Evolutionary conservation across 2,797 vertebrate species (phyloP).

Genomic region (Vultur gryphus): DNA sequence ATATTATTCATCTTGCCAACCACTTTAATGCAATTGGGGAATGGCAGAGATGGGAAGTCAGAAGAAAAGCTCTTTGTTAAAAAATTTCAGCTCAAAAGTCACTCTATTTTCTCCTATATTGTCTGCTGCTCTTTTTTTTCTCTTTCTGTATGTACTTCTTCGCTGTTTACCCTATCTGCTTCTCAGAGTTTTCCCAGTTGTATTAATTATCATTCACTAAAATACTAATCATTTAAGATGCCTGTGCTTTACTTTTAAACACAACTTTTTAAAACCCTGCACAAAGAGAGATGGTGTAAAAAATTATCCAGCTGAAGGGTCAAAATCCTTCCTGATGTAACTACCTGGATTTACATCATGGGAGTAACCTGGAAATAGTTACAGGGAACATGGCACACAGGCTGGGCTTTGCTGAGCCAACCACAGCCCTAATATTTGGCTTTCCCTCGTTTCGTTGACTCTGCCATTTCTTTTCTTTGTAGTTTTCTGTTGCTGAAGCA

Average conservation of each 20-base stretch:
- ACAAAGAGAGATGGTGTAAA: not conserved
- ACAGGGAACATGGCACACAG: not conserved
- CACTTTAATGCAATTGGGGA: constrained; percentile 62
- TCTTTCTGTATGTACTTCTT: constrained; percentile 4
- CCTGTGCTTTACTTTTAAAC: not conserved
- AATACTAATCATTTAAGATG: constrained; percentile 2
- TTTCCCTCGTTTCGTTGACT: constrained; percentile 32
- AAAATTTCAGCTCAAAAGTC: constrained; percentile 29
- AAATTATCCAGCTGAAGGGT: not conserved
- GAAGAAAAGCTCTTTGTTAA: constrained; percentile 59
- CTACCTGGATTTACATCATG: not conserved
- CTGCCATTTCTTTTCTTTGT: constrained; percentile 54
- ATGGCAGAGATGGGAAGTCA: constrained; percentile 45
- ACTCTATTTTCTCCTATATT: constrained; percentile 25
- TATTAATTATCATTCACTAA: constrained; percentile 45
- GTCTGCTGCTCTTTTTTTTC: not conserved
- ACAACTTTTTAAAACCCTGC: not conserved
- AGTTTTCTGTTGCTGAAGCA: constrained; percentile 53
- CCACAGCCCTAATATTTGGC: constrained; percentile 11
- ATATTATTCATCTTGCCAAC: constrained; percentile 66
- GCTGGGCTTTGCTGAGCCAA: not conserved
- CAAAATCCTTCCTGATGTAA: not conserved
- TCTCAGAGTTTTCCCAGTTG: constrained; percentile 44
- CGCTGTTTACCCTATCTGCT: constrained; percentile 3
- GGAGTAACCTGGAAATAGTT: constrained; percentile 19